Conservation (phyloP, 1,140 invertebrate genomes). For the Orussus abietinus region DNA sequence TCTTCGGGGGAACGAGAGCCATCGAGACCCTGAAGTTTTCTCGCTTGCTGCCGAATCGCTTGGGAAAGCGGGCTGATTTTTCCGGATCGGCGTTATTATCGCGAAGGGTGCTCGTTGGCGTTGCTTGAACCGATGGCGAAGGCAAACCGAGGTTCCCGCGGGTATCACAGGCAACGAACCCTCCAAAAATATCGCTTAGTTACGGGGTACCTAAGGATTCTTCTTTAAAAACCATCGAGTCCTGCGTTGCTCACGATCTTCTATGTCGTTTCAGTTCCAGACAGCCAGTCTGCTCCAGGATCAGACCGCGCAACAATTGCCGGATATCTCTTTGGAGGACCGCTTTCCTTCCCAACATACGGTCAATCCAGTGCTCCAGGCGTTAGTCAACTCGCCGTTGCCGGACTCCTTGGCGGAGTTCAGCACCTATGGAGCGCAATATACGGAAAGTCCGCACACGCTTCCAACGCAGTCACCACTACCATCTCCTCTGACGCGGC, state of each 20-base stretch:
- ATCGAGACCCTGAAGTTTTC: no score
- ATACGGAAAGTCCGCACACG: conserved; percentile 55
- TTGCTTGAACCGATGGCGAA: no score
- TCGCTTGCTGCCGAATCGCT: no score
- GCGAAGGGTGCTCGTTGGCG: no score
- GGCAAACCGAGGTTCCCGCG: no score
- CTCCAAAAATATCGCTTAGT: no score
- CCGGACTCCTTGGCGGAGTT: conserved; percentile 78
- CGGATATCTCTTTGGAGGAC: conserved; percentile 68
- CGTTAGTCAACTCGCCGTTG: conserved; percentile 68
- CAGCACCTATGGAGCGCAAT: conserved; percentile 62
- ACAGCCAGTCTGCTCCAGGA: conserved; percentile 58
- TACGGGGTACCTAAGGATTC: no score
- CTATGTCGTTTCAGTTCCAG: conserved; percentile 53
- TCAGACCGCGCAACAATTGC: conserved; percentile 61
- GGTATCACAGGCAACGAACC: no score
- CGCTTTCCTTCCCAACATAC: conserved; percentile 58
- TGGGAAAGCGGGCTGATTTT: no score
- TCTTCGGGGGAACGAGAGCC: no score
- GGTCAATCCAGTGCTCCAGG: conserved; percentile 68
- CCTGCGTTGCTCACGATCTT: neutral
- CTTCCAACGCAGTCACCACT: conserved; percentile 57
- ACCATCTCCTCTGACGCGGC: conserved; percentile 63
- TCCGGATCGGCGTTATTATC: no score
- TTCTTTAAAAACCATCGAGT: no score